These are phyloP conservation scores for Lates calcarifer DNA, from an alignment of 2,113 vertebrate genomes.

Conservation along the genomic window DNA sequence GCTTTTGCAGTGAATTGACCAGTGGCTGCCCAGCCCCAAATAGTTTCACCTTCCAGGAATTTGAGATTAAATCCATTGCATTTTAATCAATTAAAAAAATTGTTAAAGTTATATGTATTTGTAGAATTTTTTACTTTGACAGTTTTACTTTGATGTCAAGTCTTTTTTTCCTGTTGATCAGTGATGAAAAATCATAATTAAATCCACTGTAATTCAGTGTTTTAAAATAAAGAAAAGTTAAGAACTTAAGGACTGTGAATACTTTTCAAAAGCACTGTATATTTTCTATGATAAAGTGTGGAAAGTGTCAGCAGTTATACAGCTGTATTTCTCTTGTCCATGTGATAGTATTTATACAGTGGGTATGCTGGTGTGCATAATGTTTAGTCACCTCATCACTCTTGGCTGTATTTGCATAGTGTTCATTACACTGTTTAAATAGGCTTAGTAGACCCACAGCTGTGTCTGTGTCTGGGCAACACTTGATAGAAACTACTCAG, in stretches of 20 bases:
- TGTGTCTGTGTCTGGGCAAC: constrained; percentile 67
- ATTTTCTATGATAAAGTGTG: constrained; percentile 12
- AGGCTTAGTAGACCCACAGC: constrained; percentile 67
- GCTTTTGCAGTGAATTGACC: not conserved
- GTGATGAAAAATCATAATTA: not conserved
- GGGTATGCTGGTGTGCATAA: constrained; percentile 29
- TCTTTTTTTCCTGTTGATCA: not conserved
- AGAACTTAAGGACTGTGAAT: not conserved
- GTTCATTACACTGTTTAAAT: constrained; percentile 80
- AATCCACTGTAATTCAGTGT: not conserved
- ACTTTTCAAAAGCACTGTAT: constrained; percentile 4
- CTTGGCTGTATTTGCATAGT: constrained; percentile 70
- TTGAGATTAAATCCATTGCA: not conserved
- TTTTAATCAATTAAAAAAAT: no score
- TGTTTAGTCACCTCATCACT: constrained; percentile 60
- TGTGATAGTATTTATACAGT: constrained; percentile 54
- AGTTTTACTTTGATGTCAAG: not conserved
- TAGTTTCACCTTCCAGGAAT: not conserved
- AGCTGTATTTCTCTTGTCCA: constrained; percentile 44
- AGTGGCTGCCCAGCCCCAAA: not conserved
- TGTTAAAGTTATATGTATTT: no score
- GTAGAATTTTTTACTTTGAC: not conserved
- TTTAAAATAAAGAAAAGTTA: not conserved
- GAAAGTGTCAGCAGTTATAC: constrained; percentile 54
- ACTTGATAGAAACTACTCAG: constrained; percentile 62